Evolutionary conservation across 2,888 invertebrate genomes (phyloP).

Genomic region (Branchellion lobata): DNA sequence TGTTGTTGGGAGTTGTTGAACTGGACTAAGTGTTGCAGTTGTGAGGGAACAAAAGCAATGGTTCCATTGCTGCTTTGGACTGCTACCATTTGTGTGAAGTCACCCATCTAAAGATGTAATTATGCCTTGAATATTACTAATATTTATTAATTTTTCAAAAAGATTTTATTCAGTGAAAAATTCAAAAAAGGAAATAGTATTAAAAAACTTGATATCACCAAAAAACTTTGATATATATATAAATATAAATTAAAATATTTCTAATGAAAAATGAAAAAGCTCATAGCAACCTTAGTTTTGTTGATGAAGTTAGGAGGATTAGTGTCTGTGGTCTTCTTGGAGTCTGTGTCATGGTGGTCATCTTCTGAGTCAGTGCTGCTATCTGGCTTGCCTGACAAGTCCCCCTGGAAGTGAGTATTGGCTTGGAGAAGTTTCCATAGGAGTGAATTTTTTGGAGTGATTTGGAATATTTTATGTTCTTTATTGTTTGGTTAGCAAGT

Average conservation of each 20-base stretch:
- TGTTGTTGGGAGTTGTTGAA: conserved; percentile 13
- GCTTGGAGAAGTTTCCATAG: no score
- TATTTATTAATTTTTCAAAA: no score
- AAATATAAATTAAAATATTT: no score
- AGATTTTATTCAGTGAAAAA: no score
- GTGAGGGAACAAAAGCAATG: conserved; percentile 6
- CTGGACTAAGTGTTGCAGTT: conserved; percentile 28
- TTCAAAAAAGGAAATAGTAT: no score
- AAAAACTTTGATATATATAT: no score
- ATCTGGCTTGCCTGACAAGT: conserved; percentile 24
- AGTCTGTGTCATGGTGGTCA: not conserved
- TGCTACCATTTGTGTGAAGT: conserved; percentile 38
- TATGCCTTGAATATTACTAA: no score
- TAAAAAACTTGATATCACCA: no score
- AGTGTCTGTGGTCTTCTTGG: not conserved
- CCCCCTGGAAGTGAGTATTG: not conserved
- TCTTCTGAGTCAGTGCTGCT: conserved; percentile 40
- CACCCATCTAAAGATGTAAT: conserved; percentile 10
- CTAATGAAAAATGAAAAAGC: no score
- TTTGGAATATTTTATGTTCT: no score
- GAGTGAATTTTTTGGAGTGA: no score
- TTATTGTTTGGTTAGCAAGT: no score
- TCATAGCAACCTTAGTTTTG: not conserved
- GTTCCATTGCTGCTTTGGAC: conserved; percentile 35
- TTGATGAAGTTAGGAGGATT: not conserved